Percentiles rank a stretch among this genome's conserved stretches.
Evolutionary conservation across 2,797 vertebrate species (phyloP).

Genomic region (Paedocypris micromegethes): DNA sequence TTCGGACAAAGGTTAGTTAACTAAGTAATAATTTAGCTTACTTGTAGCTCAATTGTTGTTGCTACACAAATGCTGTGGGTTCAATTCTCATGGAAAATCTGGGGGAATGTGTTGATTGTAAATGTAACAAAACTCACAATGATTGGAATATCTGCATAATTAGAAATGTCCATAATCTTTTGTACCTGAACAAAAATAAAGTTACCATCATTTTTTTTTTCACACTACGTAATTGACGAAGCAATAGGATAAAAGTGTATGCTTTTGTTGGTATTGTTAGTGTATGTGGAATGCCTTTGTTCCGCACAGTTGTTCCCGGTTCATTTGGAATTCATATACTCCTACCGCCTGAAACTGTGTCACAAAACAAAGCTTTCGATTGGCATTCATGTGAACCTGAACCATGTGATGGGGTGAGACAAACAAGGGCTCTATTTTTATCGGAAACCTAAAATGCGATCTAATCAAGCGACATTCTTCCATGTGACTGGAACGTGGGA

Average conservation of each 20-base stretch:
- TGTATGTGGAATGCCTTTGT: conserved; percentile 42
- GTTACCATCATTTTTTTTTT: no score
- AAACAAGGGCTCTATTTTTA: conserved; percentile 62
- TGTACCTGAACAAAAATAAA: no score
- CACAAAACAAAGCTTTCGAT: conserved; percentile 67
- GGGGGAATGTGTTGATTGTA: no score
- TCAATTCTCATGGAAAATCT: no score
- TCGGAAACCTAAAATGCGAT: conserved; percentile 44
- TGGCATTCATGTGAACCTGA: conserved; percentile 53
- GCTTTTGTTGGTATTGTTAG: conserved; percentile 12
- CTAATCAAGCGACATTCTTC: conserved; percentile 53
- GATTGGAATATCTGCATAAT: no score
- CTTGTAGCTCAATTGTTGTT: no score
- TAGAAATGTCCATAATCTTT: no score
- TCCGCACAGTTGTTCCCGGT: conserved; percentile 53
- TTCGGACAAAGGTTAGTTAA: no score
- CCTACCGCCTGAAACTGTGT: conserved; percentile 63
- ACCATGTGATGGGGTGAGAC: conserved; percentile 47
- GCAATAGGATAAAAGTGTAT: not conserved
- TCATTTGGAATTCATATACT: conserved; percentile 67
- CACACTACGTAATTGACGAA: no score
- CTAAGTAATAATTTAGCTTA: no score
- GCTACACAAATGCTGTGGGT: no score
- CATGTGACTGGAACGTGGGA: conserved; percentile 55
- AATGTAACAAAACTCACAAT: no score